phyloP scores from a whole-genome alignment of 2,888 invertebrate species.

The Diploptera punctata region DNA sequence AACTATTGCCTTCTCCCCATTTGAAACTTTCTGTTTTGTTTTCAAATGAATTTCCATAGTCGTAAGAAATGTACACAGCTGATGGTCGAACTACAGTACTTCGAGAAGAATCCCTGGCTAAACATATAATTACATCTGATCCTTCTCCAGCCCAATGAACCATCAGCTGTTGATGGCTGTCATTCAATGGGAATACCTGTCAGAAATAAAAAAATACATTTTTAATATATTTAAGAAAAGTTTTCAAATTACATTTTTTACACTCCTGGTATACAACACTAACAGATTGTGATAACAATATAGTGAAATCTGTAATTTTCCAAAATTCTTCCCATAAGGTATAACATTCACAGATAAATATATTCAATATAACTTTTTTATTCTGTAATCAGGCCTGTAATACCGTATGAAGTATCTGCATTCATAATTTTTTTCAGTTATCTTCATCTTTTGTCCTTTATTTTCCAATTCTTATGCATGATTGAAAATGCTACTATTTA shows the following conservation, averaged over 20 bases:
- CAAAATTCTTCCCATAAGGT: neutral
- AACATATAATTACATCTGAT: slow-evolving; percentile 85
- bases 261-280: neutral
- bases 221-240: neutral
- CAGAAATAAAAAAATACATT: slow-evolving; percentile 49
- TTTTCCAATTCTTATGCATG: no score
- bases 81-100: slow-evolving; percentile 59
- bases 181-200: slow-evolving; percentile 82
- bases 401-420: neutral
- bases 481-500: no score
- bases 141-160: slow-evolving; percentile 93
- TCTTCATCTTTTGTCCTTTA: no score
- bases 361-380: neutral
- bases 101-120: slow-evolving; percentile 74
- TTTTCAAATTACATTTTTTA: neutral
- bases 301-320: neutral
- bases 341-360: neutral
- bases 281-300: neutral
- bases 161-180: slow-evolving; percentile 87
- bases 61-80: slow-evolving; percentile 83
- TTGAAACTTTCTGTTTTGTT: slow-evolving; percentile 75
- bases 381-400: no score
- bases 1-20: slow-evolving; percentile 59
- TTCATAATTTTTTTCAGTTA: no score
- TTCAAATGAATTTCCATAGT: slow-evolving; percentile 82